Conservation (phyloP, 2,888 invertebrate genomes). For the Tenthredo notha region DNA sequence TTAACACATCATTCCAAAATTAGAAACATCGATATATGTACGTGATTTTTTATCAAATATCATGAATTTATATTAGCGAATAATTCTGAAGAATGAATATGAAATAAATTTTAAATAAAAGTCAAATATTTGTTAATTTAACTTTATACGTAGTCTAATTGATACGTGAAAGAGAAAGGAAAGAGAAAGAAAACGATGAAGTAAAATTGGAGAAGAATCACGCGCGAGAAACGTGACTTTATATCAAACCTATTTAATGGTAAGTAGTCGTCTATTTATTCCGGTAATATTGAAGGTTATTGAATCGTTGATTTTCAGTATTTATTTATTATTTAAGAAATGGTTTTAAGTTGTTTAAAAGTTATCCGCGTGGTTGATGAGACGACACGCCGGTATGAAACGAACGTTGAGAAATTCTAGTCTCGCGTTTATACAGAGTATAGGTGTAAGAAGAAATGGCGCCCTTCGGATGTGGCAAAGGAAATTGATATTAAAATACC, state of each 20-base stretch:
- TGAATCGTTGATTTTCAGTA: background rate
- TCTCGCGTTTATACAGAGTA: background rate
- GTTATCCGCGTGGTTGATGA: background rate
- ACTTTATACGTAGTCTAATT: background rate
- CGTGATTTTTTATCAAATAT: background rate
- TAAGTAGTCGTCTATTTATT: background rate
- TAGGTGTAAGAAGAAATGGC: conserved; percentile 79
- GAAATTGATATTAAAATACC: conserved; percentile 85
- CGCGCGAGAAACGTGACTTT: conserved; percentile 30
- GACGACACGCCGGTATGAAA: conserved; percentile 17
- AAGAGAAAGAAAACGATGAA: background rate
- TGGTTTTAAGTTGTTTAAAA: background rate
- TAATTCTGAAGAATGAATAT: background rate
- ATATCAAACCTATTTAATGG: background rate
- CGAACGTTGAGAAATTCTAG: background rate
- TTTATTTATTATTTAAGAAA: background rate
- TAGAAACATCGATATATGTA: background rate
- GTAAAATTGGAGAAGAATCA: background rate
- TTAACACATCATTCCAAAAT: conserved; percentile 58
- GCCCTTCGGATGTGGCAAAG: conserved; percentile 84
- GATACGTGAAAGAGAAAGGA: background rate
- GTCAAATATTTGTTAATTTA: background rate
- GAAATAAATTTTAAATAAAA: background rate
- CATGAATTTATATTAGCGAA: background rate
- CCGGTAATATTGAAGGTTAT: background rate